Evolutionary conservation across 2,113 vertebrate genomes (phyloP), one percentile per base, ranked within the genome.

Genomic region (Tupaia chinensis): DNA sequence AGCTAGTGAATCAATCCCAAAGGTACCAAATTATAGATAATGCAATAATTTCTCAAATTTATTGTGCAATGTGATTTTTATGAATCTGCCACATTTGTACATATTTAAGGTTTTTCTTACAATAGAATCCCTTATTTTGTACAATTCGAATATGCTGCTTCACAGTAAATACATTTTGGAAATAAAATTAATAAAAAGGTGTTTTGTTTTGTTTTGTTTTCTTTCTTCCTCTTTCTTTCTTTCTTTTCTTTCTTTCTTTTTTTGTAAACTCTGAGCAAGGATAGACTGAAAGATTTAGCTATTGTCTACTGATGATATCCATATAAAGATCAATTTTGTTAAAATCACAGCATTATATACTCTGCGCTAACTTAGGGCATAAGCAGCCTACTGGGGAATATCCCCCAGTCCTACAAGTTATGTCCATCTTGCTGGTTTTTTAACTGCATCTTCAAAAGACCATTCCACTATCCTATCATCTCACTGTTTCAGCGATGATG

Each of bases 61-160:
- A 88, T 82, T 91, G 74, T 76, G 22, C 10, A 80, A 76, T 87
- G 15, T 29, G n/a, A 89, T 69, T 90, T 91, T 93, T 63, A 69
- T 92, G 44, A 82, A 9, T 82, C 34, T 93, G 54, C 63, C 95
- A 93, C 81, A 88, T 23, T 15, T 70, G 81, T 73, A 94, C 88
- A 91, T 95, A 81, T 97, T 94, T 73, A 94, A 93, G 29, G 83
- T 94, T 79, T 93, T 82, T 27, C 53, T 83, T 86, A 58, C 58
- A 76, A 15, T 61, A 60, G 15, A 76, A 82, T 87, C 29, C 56
- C 32, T 89, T 87, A 76, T 23, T 76, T 32, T 69, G 3, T 91
- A 78, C 20, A 80, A 76, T 76, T 80, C 54, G 87, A 90, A 72
- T 61, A 70, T n/a, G 19, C 2, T 91, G 11, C 25, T 85, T 85